Evolutionary conservation across 2,113 vertebrate species (phyloP).

Genomic region (Terrapene triunguis): DNA sequence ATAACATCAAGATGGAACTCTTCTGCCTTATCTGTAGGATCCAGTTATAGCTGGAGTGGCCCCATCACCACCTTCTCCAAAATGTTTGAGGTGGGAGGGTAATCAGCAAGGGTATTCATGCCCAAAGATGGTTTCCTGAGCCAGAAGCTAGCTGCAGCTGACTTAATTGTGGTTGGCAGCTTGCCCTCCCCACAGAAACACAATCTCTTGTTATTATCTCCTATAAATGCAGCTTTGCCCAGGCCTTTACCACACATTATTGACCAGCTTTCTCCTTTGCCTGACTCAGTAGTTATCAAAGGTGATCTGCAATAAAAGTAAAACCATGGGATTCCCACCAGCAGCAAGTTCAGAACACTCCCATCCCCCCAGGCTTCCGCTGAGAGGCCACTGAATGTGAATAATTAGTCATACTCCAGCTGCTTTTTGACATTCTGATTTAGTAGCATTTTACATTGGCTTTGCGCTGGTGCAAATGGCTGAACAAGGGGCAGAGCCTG

Average conservation of each 20-base stretch:
- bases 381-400: not conserved
- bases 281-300: not conserved
- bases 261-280: not conserved
- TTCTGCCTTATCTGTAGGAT: not conserved
- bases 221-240: not conserved
- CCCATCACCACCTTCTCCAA: not conserved
- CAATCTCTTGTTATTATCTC: not conserved
- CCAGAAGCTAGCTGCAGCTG: not conserved
- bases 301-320: not conserved
- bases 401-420: not conserved
- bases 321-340: not conserved
- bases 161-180: not conserved
- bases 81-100: not conserved
- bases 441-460: not conserved
- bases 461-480: not conserved
- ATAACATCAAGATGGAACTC: not conserved
- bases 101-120: not conserved
- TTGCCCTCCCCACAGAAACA: not conserved
- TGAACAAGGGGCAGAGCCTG: not conserved
- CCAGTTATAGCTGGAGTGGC: not conserved
- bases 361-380: not conserved
- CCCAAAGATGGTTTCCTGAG: not conserved
- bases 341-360: not conserved
- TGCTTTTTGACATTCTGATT: not conserved
- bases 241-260: not conserved